phyloP scores from a whole-genome alignment of 2,888 invertebrate genomes.

The Troglohyphantes excavatus region DNA sequence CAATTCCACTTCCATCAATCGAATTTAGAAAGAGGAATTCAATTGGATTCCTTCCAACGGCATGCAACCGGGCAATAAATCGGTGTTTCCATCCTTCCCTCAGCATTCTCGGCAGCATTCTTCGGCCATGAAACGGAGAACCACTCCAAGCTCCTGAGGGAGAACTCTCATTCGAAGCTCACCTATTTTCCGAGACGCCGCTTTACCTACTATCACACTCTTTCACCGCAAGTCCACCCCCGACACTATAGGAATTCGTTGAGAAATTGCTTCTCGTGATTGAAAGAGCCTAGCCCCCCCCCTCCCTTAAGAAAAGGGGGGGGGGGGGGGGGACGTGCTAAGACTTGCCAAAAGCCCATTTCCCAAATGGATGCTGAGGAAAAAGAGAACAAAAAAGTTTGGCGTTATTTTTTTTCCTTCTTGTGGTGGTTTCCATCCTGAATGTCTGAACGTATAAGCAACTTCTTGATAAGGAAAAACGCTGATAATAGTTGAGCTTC shows the following conservation, averaged over 20 bases:
- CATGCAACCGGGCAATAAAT: neutral
- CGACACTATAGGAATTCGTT: conserved; percentile 34
- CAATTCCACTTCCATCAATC: too few relatives aligned
- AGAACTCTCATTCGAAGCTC: too few relatives aligned
- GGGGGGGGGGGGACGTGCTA: conserved; percentile 67
- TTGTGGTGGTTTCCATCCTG: conserved; percentile 1
- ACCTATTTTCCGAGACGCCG: too few relatives aligned
- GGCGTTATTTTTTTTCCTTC: neutral
- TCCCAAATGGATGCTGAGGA: conserved; percentile 65
- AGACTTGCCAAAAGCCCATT: conserved; percentile 71
- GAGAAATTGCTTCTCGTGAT: conserved; percentile 60
- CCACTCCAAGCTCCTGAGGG: too few relatives aligned
- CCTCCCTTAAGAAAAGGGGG: too few relatives aligned
- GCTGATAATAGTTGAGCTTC: conserved; percentile 60
- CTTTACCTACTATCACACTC: too few relatives aligned
- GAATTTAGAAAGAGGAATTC: too few relatives aligned
- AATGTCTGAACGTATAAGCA: conserved; percentile 71
- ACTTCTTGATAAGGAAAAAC: conserved; percentile 71
- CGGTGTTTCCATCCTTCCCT: neutral
- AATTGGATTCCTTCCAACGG: too few relatives aligned
- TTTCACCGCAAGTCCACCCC: too few relatives aligned
- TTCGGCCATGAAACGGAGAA: too few relatives aligned
- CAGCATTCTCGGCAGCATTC: too few relatives aligned
- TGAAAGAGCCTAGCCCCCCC: conserved; percentile 53
- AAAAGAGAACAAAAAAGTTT: neutral